phyloP scores from a whole-genome alignment of 2,113 vertebrate genomes.

The Fregata magnificens region DNA sequence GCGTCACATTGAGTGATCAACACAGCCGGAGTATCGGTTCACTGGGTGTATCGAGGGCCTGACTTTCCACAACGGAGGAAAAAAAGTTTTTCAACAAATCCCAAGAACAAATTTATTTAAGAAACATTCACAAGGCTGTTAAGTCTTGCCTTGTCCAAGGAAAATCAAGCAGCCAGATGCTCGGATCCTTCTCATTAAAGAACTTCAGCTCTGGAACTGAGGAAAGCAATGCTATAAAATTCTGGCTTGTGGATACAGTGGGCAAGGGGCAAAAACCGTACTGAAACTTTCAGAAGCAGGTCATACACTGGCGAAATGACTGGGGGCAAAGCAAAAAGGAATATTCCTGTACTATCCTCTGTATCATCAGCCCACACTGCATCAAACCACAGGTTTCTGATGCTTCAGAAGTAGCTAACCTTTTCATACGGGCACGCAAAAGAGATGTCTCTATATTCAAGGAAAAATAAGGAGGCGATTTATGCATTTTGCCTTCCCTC shows the following conservation, averaged over 20 bases:
- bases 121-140: too few relatives aligned
- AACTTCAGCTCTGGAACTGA: not conserved
- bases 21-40: too few relatives aligned
- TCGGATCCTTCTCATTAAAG: too few relatives aligned
- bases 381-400: too few relatives aligned
- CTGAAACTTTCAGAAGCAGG: fast-evolving
- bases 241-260: too few relatives aligned
- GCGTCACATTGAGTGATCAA: not conserved
- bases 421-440: fast-evolving
- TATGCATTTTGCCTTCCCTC: fast-evolving
- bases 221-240: not conserved
- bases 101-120: too few relatives aligned
- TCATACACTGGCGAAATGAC: not conserved
- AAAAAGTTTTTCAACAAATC: not conserved
- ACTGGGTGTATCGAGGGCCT: not conserved
- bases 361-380: not conserved
- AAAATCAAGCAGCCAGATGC: not conserved
- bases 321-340: not conserved
- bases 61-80: too few relatives aligned
- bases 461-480: not conserved
- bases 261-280: not conserved
- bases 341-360: not conserved
- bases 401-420: not conserved
- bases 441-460: not conserved
- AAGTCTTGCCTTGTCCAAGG: not conserved